These are phyloP conservation scores for Protophormia terraenovae DNA, from an alignment of 2,888 invertebrate species.

Conservation along the genomic window DNA sequence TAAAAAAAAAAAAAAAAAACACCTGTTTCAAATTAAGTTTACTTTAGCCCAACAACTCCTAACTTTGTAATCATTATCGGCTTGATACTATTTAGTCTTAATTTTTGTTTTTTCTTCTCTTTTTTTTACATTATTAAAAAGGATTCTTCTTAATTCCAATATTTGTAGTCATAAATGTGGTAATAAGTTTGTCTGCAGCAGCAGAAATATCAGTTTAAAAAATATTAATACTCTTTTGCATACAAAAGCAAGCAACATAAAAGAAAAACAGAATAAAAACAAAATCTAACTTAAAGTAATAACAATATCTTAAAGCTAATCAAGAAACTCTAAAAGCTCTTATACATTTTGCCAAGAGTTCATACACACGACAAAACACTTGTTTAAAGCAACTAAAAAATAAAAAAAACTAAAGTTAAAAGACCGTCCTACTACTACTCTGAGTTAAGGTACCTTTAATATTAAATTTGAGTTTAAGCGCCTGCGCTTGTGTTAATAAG, in stretches of 20 bases:
- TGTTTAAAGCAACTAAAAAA: too few species aligned
- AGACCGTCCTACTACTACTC: too few species aligned
- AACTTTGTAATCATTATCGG: conserved; percentile 34
- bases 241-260: background rate
- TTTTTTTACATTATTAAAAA: conserved; percentile 15
- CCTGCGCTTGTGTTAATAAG: conserved; percentile 64
- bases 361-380: background rate
- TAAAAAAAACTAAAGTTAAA: too few species aligned
- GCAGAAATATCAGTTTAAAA: background rate
- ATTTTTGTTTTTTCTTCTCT: conserved; percentile 4
- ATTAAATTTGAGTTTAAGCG: conserved; percentile 59
- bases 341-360: background rate
- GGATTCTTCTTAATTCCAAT: conserved; percentile 34
- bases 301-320: conserved; percentile 65
- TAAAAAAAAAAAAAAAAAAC: conserved; percentile 18
- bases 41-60: conserved; percentile 20
- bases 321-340: conserved; percentile 49
- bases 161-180: conserved; percentile 36
- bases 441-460: too few species aligned
- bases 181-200: conserved; percentile 36
- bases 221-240: conserved; percentile 19
- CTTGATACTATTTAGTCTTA: conserved; percentile 22
- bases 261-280: background rate
- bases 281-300: conserved; percentile 55
- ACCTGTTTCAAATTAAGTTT: conserved; percentile 56